Percentiles rank a stretch among this genome's conserved stretches.
phyloP scores from a whole-genome alignment of 2,888 invertebrate genomes.

The Diadegma fenestrale region DNA sequence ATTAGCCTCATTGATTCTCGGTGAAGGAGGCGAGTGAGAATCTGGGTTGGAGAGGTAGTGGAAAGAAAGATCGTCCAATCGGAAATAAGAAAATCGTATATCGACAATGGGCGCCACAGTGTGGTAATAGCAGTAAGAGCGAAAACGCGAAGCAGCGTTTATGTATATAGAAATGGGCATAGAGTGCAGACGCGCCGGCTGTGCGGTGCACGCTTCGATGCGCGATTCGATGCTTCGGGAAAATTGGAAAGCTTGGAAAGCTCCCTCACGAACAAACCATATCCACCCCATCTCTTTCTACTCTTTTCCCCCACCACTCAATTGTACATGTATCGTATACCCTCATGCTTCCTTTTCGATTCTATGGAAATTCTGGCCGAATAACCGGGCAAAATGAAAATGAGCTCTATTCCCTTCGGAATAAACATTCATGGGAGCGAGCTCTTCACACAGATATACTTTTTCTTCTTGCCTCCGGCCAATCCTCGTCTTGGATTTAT shows the following conservation, averaged over 20 bases:
- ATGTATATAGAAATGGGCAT: conserved; percentile 5
- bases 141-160: conserved; percentile 52
- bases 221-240: conserved; percentile 71
- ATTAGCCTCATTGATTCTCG: conserved; percentile 53
- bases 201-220: conserved; percentile 65
- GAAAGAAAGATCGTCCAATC: conserved; percentile 52
- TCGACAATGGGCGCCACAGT: conserved; percentile 34
- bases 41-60: conserved; percentile 3
- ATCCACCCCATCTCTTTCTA: conserved; percentile 10
- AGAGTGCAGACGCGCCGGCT: conserved; percentile 55
- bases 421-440: conserved; percentile 55
- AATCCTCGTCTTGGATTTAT: conserved; percentile 53
- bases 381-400: conserved; percentile 65
- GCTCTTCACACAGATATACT: not conserved
- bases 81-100: conserved; percentile 66
- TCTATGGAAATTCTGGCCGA: conserved; percentile 67
- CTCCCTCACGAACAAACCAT: conserved; percentile 52
- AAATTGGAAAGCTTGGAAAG: conserved; percentile 76
- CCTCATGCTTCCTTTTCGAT: conserved; percentile 40
- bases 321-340: conserved; percentile 56
- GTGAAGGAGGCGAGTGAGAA: not conserved
- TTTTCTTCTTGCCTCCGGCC: conserved; percentile 33
- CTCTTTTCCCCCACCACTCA: conserved; percentile 10
- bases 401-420: conserved; percentile 49
- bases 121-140: conserved; percentile 59